Evolutionary conservation across 1,140 invertebrate species (phyloP), one percentile per base, ranked within the genome.

Genomic region (Chlorops oryzae): DNA sequence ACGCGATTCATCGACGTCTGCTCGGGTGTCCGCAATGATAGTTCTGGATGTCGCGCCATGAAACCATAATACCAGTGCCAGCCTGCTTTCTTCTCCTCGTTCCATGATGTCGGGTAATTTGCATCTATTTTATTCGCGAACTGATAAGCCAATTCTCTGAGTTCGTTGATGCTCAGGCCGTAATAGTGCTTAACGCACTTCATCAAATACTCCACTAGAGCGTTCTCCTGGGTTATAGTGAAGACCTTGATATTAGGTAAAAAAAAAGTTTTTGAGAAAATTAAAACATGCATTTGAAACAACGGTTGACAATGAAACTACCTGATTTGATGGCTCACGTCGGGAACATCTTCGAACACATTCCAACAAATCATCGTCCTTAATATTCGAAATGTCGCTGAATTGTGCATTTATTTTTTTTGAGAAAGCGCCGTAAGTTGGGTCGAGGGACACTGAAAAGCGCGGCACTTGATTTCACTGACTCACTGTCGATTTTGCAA

Each of bases 1-100:
- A 32, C 43, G n/a, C 43, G 25, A 18, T 45, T 45, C 43, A 45
- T 22, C 2, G 27, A 32, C 20, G 43, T 45, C 32, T 45, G 43
- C n/a, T 45, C 43, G 5, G 43, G 43, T 45, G 43, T 45, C 15
- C 27, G 13, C 5, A 45, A 27, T n/a, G 43, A 15, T 7, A 45
- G 43, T 32, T 45, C 21, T 6, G 3, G n/a, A 45, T 45, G 43
- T 9, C 43, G 43, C 15, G 15, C 5, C 21, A 45, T 45, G 18
- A 32, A 9, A 32, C 27, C 27, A 13, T n/a, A 32, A 32, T 7
- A 32, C 27, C n/a, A 9, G n/a, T 32, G 27, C 27, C n/a, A n/a
- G n/a, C n/a, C n/a, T n/a, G 27, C 27, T 32, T 32, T 32, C 7
- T 13, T 9, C 7, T 32, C 27, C 7, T 32, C n/a, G n/a, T 32